phyloP scores from a whole-genome alignment of 2,888 invertebrate species.

The Altica lythri region DNA sequence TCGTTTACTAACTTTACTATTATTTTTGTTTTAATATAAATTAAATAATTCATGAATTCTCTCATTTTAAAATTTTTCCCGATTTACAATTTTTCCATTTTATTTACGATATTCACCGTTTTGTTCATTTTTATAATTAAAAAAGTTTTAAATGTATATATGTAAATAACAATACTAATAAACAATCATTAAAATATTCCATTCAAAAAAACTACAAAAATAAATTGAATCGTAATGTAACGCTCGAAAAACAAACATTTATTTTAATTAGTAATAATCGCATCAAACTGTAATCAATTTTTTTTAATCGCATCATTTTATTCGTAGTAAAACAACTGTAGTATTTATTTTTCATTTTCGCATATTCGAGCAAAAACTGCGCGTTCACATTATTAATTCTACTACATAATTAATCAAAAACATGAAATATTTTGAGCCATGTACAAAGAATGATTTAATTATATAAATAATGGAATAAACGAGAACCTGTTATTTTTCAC shows the following conservation, averaged over 20 bases:
- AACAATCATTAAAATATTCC: background rate
- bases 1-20: no score
- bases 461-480: constrained; percentile 19
- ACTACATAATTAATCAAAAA: constrained; percentile 23
- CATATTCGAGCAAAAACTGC: background rate
- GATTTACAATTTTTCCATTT: no score
- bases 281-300: constrained; percentile 11
- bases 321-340: constrained; percentile 8
- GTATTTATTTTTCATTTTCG: constrained; percentile 15
- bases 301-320: constrained; percentile 16
- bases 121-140: background rate
- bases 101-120: background rate
- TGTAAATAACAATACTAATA: background rate
- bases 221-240: background rate
- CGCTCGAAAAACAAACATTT: constrained; percentile 17
- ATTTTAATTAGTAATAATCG: constrained; percentile 19
- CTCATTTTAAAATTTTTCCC: no score
- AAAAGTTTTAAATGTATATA: background rate
- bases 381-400: constrained; percentile 1
- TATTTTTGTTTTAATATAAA: no score
- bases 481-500: constrained; percentile 9
- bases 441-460: constrained; percentile 22
- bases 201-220: background rate
- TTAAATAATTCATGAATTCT: no score
- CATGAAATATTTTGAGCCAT: constrained; percentile 19